Conservation (phyloP, 2,113 vertebrate species). For the Hippocampus mohnikei region DNA sequence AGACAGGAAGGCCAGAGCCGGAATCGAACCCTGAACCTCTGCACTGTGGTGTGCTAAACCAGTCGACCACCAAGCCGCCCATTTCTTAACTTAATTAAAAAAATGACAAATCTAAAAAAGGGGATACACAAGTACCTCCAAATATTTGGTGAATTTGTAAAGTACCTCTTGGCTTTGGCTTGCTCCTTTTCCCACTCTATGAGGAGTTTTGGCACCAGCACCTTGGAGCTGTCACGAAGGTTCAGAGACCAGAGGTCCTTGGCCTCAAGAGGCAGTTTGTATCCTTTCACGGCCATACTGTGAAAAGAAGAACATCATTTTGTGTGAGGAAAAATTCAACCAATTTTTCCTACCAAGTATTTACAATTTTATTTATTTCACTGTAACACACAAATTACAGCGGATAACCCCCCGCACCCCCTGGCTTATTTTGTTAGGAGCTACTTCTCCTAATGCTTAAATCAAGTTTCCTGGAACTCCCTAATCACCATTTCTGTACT, state of each 20-base stretch:
- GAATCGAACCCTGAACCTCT: no score
- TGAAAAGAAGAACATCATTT: conserved; percentile 14
- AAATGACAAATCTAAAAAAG: no score
- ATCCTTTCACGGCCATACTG: conserved; percentile 88
- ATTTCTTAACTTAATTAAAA: no score
- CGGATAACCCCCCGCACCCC: background rate
- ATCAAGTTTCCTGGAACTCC: conserved; percentile 33
- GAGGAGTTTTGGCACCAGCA: conserved; percentile 78
- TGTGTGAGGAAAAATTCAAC: no score
- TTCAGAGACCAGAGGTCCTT: conserved; percentile 92
- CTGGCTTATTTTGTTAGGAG: conserved; percentile 3
- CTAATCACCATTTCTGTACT: conserved; percentile 32
- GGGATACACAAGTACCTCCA: no score
- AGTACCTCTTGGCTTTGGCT: conserved; percentile 64
- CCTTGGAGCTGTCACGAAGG: conserved; percentile 76
- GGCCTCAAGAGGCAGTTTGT: conserved; percentile 83
- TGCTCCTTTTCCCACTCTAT: conserved; percentile 84
- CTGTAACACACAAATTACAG: background rate
- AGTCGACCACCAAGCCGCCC: no score
- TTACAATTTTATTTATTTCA: background rate
- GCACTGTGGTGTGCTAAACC: no score
- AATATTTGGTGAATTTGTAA: background rate
- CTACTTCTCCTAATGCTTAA: conserved; percentile 3
- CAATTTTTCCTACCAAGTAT: background rate
- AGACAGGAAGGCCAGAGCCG: no score